Conservation (phyloP, 1,140 invertebrate genomes). For the Venturia canescens region DNA sequence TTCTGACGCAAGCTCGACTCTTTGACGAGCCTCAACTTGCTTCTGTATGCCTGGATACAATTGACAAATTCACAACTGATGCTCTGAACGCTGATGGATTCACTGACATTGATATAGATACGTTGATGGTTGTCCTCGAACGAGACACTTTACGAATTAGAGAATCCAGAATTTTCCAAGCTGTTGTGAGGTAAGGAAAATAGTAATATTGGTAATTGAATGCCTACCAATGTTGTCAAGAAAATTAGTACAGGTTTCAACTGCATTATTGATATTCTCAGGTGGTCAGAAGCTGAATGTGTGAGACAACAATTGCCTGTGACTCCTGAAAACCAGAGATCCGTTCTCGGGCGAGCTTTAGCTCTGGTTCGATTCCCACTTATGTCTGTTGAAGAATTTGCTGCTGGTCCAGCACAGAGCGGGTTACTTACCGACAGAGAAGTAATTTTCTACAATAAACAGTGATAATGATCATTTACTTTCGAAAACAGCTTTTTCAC, state of each 20-base stretch:
- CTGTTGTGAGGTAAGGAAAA: slow-evolving; percentile 77
- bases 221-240: no score
- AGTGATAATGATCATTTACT: no score
- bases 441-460: slow-evolving; percentile 68
- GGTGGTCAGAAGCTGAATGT: slow-evolving; percentile 91
- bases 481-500: no score
- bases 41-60: slow-evolving; percentile 88
- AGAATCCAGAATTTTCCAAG: slow-evolving; percentile 90
- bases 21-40: slow-evolving; percentile 91
- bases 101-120: slow-evolving; percentile 91
- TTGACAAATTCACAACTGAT: slow-evolving; percentile 91
- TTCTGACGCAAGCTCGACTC: slow-evolving; percentile 87
- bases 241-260: no score
- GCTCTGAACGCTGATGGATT: slow-evolving; percentile 91
- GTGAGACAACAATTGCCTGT: slow-evolving; percentile 80
- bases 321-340: slow-evolving; percentile 84
- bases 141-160: slow-evolving; percentile 89
- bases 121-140: slow-evolving; percentile 87
- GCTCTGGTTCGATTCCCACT: slow-evolving; percentile 89
- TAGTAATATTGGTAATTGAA: neutral
- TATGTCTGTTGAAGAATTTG: slow-evolving; percentile 94
- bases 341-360: slow-evolving; percentile 83
- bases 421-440: slow-evolving; percentile 87
- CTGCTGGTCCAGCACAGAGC: slow-evolving; percentile 86
- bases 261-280: slow-evolving; percentile 58